Evolutionary conservation across 2,888 invertebrate genomes (phyloP), one percentile per base, ranked within the genome.

Genomic region (Halictus ligatus): DNA sequence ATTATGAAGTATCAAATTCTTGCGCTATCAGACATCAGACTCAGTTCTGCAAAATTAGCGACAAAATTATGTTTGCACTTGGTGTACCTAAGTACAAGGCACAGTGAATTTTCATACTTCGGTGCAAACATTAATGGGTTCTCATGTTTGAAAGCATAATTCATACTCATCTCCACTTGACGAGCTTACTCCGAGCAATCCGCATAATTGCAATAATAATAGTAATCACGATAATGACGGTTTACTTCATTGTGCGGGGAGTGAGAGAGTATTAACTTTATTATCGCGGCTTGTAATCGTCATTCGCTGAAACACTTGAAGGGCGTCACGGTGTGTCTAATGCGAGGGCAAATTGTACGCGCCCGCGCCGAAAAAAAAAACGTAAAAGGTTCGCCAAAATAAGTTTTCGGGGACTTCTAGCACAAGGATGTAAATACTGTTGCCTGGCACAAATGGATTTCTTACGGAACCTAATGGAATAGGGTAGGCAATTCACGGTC

Each of bases 181-280:
- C 82, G 78, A 71, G 75, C 54, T 81, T 86, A 89, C 89, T 81
- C 87, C 88, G 88, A 89, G 90, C 91, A 92, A 91, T 92, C 86
- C 89, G 91, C 87, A 92, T 92, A 92, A 92, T 93, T 92, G 89
- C 91, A 89, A 89, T 91, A 92, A 93, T 93, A 90, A 92, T 89
- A 92, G 92, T 93, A 92, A 93, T 93, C 88, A 88, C 81, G 88
- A 87, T 91, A 92, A 93, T 91, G 86, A 43, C 71, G 84, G 79
- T 87, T 90, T 86, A 81, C 84, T 64, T 67, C 46, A 84, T 87
- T 90, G 87, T 88, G 74, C 73, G 72, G 46, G 75, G 73, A 84
- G 75, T 54, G 67, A 75, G 58, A 60, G 75, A 60, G 75, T 75
- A 90, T 90, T 90, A 90, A 87, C 89, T 89, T 89, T 78, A 90